A percentile compares a stretch with the other conserved stretches of the same genome.
phyloP scores from a whole-genome alignment of 1,140 invertebrate genomes.

The Tetraneura akinire region DNA sequence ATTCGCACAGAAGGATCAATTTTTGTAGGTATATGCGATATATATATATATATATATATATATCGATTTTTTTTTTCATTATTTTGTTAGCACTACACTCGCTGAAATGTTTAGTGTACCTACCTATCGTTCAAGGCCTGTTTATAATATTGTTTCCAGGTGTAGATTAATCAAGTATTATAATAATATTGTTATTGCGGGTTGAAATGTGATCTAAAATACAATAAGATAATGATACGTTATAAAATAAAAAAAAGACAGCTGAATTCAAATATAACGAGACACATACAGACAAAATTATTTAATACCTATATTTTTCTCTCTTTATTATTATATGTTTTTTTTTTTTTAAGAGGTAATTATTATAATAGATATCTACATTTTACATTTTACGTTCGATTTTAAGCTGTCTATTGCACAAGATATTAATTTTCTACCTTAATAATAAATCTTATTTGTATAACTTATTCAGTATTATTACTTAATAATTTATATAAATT shows the following conservation, averaged over 20 bases:
- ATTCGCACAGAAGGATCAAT: background rate
- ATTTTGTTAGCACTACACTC: background rate
- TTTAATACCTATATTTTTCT: background rate
- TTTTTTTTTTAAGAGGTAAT: too few relatives aligned
- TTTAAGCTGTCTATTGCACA: too few relatives aligned
- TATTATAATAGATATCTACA: too few relatives aligned
- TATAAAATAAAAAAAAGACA: background rate
- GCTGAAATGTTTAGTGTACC: background rate
- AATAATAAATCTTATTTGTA: too few relatives aligned
- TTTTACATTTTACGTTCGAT: too few relatives aligned
- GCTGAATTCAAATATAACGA: background rate
- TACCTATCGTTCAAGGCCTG: constrained; percentile 35
- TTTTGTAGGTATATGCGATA: too few relatives aligned
- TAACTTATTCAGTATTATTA: too few relatives aligned
- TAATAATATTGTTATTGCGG: too few relatives aligned
- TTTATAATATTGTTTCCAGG: constrained; percentile 18
- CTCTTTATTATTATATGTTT: too few relatives aligned
- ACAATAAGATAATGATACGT: background rate
- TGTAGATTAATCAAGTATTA: constrained; percentile 13
- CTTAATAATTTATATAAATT: too few relatives aligned
- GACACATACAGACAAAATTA: background rate
- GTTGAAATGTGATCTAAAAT: background rate
- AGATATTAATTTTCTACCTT: too few relatives aligned
- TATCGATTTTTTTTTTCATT: background rate
- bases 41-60: constrained; percentile 5